Evolutionary conservation across 1,140 invertebrate species (phyloP), one percentile per base, ranked within the genome.

Genomic region (Atta colombica): DNA sequence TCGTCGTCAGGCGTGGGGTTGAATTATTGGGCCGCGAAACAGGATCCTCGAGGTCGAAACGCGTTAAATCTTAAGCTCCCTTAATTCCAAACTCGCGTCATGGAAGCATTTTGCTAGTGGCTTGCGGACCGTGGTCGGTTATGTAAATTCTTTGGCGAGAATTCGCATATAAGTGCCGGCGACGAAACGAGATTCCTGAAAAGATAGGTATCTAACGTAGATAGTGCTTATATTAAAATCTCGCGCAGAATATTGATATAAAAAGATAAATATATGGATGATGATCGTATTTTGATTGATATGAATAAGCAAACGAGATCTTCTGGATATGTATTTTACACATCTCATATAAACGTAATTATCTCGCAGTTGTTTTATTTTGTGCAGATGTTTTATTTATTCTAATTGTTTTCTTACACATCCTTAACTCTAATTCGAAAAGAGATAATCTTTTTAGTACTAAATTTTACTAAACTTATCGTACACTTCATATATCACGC

Each of bases 61-160:
- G 80, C 88, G 88, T 89, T 90, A 89, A 90, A 89, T 89, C 88
- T 87, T 85, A 87, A 89, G 88, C 85, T 77, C 68, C 74, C 84
- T 89, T 90, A 89, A 90, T 90, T 89, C 85, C 88, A 28, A 63
- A 84, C 49, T 78, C 21, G 55, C 80, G 72, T 87, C 72, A 66
- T 39, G 53, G 45, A 82, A 89, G 31, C 78, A 65, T 75, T 80
- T 68, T 51, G 78, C 39, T 51, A 39, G 45, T 45, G 85, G 61
- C 18, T 51, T 77, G 80, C 75, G 12, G 53, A 68, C 75, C 53
- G 49, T 74, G 65, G 77, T 28, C 39, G 72, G 39, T 78, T 78
- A 90, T 89, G 89, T 63, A 89, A 90, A 90, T 87, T 77, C 55
- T 60, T 31, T 35, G 7, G 72, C 68, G 85, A 81, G 66, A 84